Evolutionary conservation across 1,140 invertebrate species (phyloP), one percentile per base, ranked within the genome.

Genomic region (Camponotus vicinus): DNA sequence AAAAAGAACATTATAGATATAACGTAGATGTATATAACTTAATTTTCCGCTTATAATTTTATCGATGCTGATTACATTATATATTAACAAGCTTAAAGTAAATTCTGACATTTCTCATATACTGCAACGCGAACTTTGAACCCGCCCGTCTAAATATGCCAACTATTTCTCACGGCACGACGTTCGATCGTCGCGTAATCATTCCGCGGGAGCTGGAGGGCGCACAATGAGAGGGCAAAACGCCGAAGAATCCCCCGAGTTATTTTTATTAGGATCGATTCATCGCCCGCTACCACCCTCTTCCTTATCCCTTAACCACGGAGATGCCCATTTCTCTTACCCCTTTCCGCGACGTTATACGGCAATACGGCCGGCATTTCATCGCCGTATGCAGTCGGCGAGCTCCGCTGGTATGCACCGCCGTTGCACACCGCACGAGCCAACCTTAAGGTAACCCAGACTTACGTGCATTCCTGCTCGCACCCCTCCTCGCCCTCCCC

Each of bases 241-340:
- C 69, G 67, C 67, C 69, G 79, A 73, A 83, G 79, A 83, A 83
- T 83, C 79, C 13, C 79, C 21, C 79, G 69, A 83, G 79, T 83
- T 83, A 83, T 83, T 83, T 83, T 83, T 83, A 83, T 83, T 83
- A 83, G 55, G 69, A 75, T 83, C 79, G 69, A 83, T 83, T 83
- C 69, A 83, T 83, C 40, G 69, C 69, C 40, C 9, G 5, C 18
- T 7, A 15, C 6, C 15, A 32, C 7, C 52, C 45, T 13, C 18
- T 13, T 49, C 3, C 66, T 27, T 66, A 27, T 27, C 76, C 45
- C 64, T 27, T 34, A 37, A 37, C 2, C 52, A 27, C 15, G 70
- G 11, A 27, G 27, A 45, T 21, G 52, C 64, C 42, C 61, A 82
- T 87, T 88, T 73, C 64, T 71, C 52, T 86, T 45, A 55, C 13